Evolutionary conservation across 2,797 vertebrate genomes (phyloP).

Genomic region (Myotis pilosus): DNA sequence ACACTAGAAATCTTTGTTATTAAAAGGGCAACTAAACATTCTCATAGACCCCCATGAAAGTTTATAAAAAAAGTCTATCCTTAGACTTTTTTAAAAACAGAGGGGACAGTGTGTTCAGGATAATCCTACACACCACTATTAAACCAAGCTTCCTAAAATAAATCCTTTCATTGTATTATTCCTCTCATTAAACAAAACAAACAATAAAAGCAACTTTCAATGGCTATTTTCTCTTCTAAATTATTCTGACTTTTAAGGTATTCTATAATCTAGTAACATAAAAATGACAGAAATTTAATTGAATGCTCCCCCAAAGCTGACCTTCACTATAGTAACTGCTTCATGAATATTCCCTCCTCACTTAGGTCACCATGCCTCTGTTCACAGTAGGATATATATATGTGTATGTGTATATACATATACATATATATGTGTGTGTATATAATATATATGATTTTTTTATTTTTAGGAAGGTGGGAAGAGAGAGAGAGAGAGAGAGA

Average conservation of each 20-base stretch:
- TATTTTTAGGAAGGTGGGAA: too few relatives aligned
- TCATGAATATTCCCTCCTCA: background rate
- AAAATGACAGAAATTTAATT: background rate
- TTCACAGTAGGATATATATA: background rate
- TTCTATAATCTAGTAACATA: background rate
- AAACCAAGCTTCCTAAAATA: constrained; percentile 35
- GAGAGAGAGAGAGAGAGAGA: too few relatives aligned
- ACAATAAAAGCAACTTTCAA: background rate
- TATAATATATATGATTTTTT: too few relatives aligned
- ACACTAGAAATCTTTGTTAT: background rate
- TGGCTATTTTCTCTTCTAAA: background rate
- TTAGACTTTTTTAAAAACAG: background rate
- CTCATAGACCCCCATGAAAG: background rate
- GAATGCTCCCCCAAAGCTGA: background rate
- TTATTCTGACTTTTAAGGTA: constrained; percentile 35
- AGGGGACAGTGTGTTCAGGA: background rate
- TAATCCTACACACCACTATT: background rate
- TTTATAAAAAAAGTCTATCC: constrained; percentile 27
- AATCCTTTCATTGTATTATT: background rate
- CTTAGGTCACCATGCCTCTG: background rate
- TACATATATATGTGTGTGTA: too few relatives aligned
- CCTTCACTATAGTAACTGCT: background rate
- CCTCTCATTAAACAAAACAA: background rate
- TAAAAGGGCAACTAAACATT: constrained; percentile 17
- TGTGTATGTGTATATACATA: too few relatives aligned